Conservation (phyloP, 2,113 vertebrate species). For the Bambusicola thoracicus region DNA sequence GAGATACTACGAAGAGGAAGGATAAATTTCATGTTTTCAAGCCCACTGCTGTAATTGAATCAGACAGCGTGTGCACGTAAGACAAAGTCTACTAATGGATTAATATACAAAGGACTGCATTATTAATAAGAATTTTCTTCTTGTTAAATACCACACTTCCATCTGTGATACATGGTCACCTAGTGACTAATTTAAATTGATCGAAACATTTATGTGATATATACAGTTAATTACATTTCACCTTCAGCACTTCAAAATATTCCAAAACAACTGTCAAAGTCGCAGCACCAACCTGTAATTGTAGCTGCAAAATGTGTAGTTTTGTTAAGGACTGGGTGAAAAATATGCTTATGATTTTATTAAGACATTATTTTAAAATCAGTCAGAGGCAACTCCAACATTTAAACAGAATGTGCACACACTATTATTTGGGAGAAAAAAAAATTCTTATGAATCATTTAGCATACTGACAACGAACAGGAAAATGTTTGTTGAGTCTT, state of each 20-base stretch:
- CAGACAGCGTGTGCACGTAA: conserved; percentile 8
- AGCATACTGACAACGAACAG: neutral
- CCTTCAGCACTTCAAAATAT: conserved; percentile 28
- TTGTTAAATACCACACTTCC: conserved; percentile 48
- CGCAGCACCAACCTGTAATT: neutral
- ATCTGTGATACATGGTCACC: conserved; percentile 46
- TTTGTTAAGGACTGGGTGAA: neutral
- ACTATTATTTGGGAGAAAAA: neutral
- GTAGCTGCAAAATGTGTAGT: neutral
- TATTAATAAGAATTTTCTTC: conserved; percentile 46
- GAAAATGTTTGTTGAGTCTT: neutral
- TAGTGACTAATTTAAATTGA: conserved; percentile 66
- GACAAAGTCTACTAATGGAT: conserved; percentile 6
- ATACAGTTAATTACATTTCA: conserved; percentile 53
- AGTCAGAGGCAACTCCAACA: neutral
- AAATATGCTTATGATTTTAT: neutral
- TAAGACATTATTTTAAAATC: neutral
- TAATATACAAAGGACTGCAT: conserved; percentile 20
- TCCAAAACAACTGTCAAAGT: conserved; percentile 18
- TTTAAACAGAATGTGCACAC: neutral
- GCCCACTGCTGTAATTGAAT: neutral
- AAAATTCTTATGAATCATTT: neutral
- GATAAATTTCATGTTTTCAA: neutral
- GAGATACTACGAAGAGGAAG: rapidly evolving
- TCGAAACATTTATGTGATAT: conserved; percentile 44